Conservation (phyloP, 2,888 invertebrate genomes). For the Drosophila mimetica region DNA sequence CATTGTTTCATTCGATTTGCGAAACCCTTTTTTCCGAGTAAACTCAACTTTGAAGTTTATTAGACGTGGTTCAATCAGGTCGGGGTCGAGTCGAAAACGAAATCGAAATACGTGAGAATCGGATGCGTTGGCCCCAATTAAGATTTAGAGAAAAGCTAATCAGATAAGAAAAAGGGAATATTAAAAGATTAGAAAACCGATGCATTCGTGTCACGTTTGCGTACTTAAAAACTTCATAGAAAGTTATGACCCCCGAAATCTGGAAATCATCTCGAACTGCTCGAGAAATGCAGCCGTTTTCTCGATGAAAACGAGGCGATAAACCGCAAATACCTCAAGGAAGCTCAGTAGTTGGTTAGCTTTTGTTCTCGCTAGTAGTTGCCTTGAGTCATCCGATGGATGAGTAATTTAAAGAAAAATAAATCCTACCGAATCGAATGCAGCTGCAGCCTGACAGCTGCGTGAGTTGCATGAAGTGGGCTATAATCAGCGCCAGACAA, state of each 20-base stretch:
- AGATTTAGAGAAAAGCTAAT: slow-evolving; percentile 6
- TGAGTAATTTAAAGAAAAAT: slow-evolving; percentile 49
- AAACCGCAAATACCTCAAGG: slow-evolving; percentile 32
- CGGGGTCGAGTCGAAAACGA: slow-evolving; percentile 62
- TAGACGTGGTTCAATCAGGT: slow-evolving; percentile 53
- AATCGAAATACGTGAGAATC: slow-evolving; percentile 64
- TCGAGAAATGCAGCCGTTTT: too few relatives aligned
- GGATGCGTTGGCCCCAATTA: slow-evolving; percentile 35
- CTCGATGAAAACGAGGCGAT: slow-evolving; percentile 47
- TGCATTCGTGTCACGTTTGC: slow-evolving; percentile 63
- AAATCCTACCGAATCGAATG: slow-evolving; percentile 11
- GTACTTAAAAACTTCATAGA: slow-evolving; percentile 64
- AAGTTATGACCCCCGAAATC: slow-evolving; percentile 60
- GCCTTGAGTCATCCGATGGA: slow-evolving; percentile 56
- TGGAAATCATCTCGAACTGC: slow-evolving; percentile 34
- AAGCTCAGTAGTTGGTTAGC: slow-evolving; percentile 2
- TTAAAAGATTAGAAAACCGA: slow-evolving; percentile 68
- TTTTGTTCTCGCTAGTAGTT: slow-evolving; percentile 47
- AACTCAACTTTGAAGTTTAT: slow-evolving; percentile 36
- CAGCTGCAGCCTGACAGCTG: slow-evolving; percentile 43
- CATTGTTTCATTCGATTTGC: slow-evolving; percentile 58
- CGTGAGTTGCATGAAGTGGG: slow-evolving; percentile 71
- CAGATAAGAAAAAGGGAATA: slow-evolving; percentile 54
- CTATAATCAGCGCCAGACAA: slow-evolving; percentile 48
- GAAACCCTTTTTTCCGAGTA: slow-evolving; percentile 54